phyloP scores from a whole-genome alignment of 2,113 vertebrate genomes.

The Gymnogyps californianus region DNA sequence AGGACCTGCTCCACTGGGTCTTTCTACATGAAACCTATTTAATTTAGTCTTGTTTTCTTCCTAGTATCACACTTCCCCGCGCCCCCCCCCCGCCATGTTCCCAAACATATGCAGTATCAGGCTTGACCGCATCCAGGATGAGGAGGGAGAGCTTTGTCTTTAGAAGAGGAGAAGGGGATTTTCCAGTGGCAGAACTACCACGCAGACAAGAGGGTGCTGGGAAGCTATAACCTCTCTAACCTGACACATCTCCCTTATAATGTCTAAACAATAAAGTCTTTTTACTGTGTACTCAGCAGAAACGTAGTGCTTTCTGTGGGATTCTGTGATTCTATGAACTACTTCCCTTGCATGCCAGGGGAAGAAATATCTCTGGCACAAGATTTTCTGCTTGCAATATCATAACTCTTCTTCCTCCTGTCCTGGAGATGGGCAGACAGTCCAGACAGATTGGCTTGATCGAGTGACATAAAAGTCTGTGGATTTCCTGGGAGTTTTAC shows the following conservation, averaged over 20 bases:
- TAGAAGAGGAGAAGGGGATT: neutral
- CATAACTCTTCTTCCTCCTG: neutral
- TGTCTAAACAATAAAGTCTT: neutral
- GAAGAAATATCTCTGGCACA: neutral
- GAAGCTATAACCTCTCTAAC: neutral
- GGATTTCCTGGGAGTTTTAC: neutral
- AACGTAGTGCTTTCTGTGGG: neutral
- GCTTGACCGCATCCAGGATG: neutral
- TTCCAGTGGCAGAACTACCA: neutral
- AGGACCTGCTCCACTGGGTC: neutral
- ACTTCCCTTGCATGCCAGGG: neutral
- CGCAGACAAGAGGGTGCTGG: neutral
- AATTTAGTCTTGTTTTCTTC: neutral
- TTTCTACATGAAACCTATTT: neutral
- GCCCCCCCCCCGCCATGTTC: accelerated
- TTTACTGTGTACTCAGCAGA: neutral
- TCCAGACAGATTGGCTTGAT: neutral
- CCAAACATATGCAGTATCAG: neutral
- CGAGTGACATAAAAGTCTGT: neutral
- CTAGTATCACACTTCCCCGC: too few species aligned
- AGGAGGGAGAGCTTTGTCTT: neutral
- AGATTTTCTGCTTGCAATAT: neutral
- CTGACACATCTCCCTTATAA: neutral
- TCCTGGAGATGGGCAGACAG: neutral
- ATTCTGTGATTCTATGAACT: neutral